These are phyloP conservation scores for Phorcus lineatus DNA, from an alignment of 2,888 invertebrate genomes.

Conservation along the genomic window DNA sequence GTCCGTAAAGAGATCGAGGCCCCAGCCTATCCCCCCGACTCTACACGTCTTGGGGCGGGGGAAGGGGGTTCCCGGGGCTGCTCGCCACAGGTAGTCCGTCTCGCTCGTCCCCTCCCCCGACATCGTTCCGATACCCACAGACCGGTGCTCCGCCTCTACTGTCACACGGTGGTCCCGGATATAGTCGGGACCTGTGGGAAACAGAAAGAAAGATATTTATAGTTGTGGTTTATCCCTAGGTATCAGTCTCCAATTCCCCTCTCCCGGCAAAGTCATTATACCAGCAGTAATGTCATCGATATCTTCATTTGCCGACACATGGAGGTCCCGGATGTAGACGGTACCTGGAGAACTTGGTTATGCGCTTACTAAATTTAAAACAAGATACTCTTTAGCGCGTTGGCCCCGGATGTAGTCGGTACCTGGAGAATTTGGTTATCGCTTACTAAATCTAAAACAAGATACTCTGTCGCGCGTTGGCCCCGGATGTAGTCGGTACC, in stretches of 20 bases:
- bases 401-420: too few relatives aligned
- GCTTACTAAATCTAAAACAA: too few relatives aligned
- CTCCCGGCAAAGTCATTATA: too few relatives aligned
- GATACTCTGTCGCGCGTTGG: too few relatives aligned
- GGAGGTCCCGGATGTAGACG: neutral
- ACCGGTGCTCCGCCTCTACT: conserved; percentile 56
- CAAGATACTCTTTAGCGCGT: too few relatives aligned
- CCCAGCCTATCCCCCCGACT: conserved; percentile 71
- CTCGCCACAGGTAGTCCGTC: conserved; percentile 62
- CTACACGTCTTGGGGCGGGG: conserved; percentile 53
- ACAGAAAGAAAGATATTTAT: too few relatives aligned
- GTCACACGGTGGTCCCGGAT: conserved; percentile 59
- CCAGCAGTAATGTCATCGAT: too few relatives aligned
- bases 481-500: too few relatives aligned
- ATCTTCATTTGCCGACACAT: neutral
- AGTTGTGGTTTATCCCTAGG: too few relatives aligned
- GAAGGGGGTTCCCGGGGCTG: conserved; percentile 59
- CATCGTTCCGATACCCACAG: conserved; percentile 64
- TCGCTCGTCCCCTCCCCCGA: conserved; percentile 64
- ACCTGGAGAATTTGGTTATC: too few relatives aligned
- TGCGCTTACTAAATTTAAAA: too few relatives aligned
- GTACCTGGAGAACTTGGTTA: neutral
- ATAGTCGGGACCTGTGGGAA: conserved; percentile 63
- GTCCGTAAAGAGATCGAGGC: conserved; percentile 50
- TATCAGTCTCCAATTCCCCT: too few relatives aligned